Conservation (phyloP, 2,113 vertebrate species). For the Chloropsis cyanopogon region DNA sequence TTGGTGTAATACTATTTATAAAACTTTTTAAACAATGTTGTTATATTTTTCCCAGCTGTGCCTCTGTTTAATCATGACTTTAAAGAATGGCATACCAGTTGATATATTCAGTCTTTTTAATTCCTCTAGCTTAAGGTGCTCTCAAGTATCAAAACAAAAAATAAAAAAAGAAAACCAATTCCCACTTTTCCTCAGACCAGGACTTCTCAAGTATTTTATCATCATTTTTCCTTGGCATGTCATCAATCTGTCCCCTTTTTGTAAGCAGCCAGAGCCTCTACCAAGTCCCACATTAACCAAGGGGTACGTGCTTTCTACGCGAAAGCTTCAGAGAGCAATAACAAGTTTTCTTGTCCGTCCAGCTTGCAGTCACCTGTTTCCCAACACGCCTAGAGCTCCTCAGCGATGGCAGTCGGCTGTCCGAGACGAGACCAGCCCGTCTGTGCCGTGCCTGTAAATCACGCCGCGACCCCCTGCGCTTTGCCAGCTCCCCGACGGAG, state of each 20-base stretch:
- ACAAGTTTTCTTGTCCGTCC: background rate
- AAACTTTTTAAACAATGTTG: background rate
- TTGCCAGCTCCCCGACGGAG: background rate
- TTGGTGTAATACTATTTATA: background rate
- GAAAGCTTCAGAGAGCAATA: background rate
- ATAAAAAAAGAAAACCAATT: background rate
- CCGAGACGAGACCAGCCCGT: accelerated
- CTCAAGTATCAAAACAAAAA: background rate
- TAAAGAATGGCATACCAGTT: background rate
- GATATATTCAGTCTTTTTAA: background rate
- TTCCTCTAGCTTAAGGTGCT: background rate
- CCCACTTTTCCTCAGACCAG: background rate
- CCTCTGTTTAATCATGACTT: background rate
- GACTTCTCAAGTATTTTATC: background rate
- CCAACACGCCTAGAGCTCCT: background rate
- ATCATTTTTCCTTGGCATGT: background rate
- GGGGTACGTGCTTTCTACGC: accelerated
- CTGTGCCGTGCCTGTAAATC: accelerated
- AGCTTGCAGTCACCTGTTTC: background rate
- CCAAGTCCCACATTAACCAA: background rate
- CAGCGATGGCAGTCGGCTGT: background rate
- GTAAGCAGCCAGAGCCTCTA: background rate
- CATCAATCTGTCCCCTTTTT: background rate
- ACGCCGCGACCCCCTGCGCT: background rate
- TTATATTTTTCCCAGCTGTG: background rate